A percentile compares a stretch with the other conserved stretches of the same genome.
Evolutionary conservation across 2,797 vertebrate genomes (phyloP).

Genomic region (Crenuchus spilurus): DNA sequence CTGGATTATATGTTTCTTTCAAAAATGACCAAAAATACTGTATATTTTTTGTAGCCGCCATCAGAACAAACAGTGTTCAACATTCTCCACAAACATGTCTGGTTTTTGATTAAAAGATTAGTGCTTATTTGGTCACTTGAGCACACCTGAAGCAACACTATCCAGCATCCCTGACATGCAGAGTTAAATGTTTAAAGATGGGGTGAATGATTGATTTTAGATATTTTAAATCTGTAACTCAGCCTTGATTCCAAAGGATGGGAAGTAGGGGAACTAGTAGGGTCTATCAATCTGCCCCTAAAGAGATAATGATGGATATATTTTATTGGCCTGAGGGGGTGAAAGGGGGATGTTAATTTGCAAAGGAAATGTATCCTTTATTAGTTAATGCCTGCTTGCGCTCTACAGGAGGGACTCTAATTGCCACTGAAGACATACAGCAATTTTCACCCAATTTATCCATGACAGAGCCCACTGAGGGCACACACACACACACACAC

Average conservation of each 20-base stretch:
- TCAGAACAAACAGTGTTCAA: no score
- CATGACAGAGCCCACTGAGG: conserved; percentile 51
- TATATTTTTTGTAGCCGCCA: no score
- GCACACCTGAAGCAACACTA: not conserved
- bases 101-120: no score
- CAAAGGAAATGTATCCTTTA: conserved; percentile 66
- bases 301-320: conserved; percentile 55
- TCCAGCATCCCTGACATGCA: not conserved
- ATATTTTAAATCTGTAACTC: not conserved
- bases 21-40: no score
- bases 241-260: not conserved
- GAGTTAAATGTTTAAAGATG: not conserved
- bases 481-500: conserved; percentile 12
- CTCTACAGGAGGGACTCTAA: conserved; percentile 66
- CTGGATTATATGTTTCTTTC: no score
- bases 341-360: conserved; percentile 62
- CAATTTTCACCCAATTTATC: conserved; percentile 70
- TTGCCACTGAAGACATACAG: conserved; percentile 67
- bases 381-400: conserved; percentile 66
- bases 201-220: not conserved
- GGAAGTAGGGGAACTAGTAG: not conserved
- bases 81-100: no score
- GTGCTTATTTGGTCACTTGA: no score
- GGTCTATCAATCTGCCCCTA: conserved; percentile 4
- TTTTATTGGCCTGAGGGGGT: conserved; percentile 20